Conservation (phyloP, 2,888 invertebrate genomes). For the Dicyrtomina minuta region DNA sequence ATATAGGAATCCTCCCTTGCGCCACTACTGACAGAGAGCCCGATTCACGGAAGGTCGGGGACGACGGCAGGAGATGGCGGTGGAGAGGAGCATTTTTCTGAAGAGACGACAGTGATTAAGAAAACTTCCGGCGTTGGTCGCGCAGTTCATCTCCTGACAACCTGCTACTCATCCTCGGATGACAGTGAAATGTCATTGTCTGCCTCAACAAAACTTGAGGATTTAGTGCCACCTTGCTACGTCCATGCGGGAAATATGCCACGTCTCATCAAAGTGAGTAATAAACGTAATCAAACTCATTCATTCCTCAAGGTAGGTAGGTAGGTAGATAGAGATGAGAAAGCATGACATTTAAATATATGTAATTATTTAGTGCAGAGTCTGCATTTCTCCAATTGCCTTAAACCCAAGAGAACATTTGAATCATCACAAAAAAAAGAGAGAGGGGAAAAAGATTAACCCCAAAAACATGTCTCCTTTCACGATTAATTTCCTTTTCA, state of each 20-base stretch:
- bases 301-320: slow-evolving; percentile 6
- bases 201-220: slow-evolving; percentile 58
- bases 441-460: not conserved
- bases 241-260: slow-evolving; percentile 62
- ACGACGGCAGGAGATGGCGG: slow-evolving; percentile 48
- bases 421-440: not conserved
- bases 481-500: not conserved
- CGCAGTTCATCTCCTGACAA: slow-evolving; percentile 55
- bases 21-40: slow-evolving; percentile 49
- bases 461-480: not conserved
- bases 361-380: not conserved
- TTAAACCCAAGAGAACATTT: slow-evolving; percentile 6
- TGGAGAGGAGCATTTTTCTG: slow-evolving; percentile 37
- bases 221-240: slow-evolving; percentile 64
- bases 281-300: slow-evolving; percentile 4
- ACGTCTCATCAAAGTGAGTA: slow-evolving; percentile 63
- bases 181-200: slow-evolving; percentile 58
- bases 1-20: slow-evolving; percentile 51
- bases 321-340: not conserved
- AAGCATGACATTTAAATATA: slow-evolving; percentile 3
- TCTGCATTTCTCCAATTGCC: slow-evolving; percentile 6
- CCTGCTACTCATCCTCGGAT: slow-evolving; percentile 57
- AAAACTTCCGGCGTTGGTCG: slow-evolving; percentile 51
- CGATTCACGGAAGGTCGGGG: slow-evolving; percentile 40
- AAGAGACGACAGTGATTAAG: slow-evolving; percentile 43